These are phyloP conservation scores for Drosophila rellima DNA, from an alignment of 2,888 invertebrate genomes.

Conservation along the genomic window DNA sequence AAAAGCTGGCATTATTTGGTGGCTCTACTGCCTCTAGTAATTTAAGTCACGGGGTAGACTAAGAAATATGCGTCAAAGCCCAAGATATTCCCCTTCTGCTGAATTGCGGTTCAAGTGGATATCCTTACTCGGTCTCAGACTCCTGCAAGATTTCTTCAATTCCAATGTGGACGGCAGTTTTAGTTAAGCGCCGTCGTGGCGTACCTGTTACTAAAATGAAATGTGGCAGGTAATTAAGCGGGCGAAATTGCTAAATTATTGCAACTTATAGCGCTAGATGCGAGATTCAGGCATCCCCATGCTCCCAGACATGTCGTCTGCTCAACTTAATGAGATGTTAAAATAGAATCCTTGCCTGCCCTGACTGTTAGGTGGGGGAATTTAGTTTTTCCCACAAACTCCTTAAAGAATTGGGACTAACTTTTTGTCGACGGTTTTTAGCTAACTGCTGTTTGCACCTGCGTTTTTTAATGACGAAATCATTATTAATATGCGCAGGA, in stretches of 20 bases:
- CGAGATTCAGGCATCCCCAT: conserved; percentile 18
- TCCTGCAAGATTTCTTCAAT: conserved; percentile 31
- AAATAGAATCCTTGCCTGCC: conserved; percentile 79
- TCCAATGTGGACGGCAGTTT: conserved; percentile 25
- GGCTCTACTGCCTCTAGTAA: not conserved
- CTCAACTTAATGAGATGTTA: conserved; percentile 84
- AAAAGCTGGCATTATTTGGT: not conserved
- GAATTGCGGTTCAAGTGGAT: conserved; percentile 16
- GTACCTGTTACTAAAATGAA: conserved; percentile 77
- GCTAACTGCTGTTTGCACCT: conserved; percentile 50
- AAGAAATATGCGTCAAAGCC: conserved; percentile 6
- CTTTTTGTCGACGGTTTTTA: conserved; percentile 31
- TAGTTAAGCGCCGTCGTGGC: conserved; percentile 34
- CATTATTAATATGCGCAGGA: conserved; percentile 79
- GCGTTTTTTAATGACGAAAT: conserved; percentile 71
- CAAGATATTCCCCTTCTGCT: not conserved
- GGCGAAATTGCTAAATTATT: conserved; percentile 85
- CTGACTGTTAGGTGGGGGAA: conserved; percentile 33
- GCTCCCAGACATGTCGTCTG: conserved; percentile 53
- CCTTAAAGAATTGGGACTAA: conserved; percentile 27
- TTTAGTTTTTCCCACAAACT: conserved; percentile 24
- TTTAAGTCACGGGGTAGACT: not conserved
- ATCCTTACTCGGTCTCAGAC: not conserved
- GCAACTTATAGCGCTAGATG: conserved; percentile 61
- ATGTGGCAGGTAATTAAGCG: conserved; percentile 85